Conservation (phyloP, 2,888 invertebrate genomes). For the Pollenia labialis region DNA sequence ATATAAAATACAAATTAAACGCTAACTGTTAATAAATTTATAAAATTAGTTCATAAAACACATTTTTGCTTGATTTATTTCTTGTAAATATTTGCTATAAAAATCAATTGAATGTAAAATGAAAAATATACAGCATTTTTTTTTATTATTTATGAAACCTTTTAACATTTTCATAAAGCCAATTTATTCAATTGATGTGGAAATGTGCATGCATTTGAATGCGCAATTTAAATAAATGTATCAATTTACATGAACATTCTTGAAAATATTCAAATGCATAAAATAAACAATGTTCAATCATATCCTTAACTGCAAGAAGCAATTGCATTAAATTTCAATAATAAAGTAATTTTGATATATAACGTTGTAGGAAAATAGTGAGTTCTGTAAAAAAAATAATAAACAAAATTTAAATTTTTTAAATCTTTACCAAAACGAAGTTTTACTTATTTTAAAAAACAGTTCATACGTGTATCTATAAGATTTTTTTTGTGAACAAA, state of each 20-base stretch:
- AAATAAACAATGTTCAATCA: neutral
- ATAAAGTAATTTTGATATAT: no score
- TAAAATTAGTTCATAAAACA: neutral
- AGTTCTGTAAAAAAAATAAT: no score
- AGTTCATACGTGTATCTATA: no score
- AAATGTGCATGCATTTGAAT: constrained; percentile 27
- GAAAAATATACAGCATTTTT: constrained; percentile 3
- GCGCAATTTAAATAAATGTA: neutral
- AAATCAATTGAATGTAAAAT: constrained; percentile 26
- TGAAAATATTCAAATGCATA: neutral
- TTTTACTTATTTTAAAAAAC: no score
- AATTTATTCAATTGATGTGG: constrained; percentile 19
- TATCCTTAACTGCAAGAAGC: neutral
- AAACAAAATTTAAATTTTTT: no score
- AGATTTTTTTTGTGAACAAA: no score
- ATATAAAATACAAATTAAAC: no score
- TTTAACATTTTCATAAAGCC: neutral
- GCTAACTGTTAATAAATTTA: no score
- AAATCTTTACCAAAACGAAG: no score
- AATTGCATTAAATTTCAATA: no score
- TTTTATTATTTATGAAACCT: constrained; percentile 16
- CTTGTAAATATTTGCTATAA: neutral
- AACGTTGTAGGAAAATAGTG: no score
- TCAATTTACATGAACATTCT: neutral
- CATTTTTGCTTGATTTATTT: neutral